Base-by-base conservation (phyloP, 2,888 invertebrate genomes). In the Saturnia japonica region DNA sequence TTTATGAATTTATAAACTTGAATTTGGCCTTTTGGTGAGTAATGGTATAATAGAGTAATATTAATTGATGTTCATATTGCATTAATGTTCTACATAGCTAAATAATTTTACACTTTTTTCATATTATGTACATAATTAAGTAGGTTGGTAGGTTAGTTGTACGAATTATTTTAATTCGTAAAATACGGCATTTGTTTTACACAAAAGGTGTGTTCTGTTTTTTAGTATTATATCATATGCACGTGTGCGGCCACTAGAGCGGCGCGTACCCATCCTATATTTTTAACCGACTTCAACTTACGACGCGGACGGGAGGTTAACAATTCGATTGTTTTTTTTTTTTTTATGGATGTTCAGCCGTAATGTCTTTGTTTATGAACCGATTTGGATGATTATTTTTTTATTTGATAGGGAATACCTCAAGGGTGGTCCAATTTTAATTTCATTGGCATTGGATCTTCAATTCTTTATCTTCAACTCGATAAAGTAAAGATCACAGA, bases 131-230 rank as follows among this genome's bases (percentile, higher is more conserved):
- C 54, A 54, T 54, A 54, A 54, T 54, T 54, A 54, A n/a, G 8
- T 54, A 54, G 54, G 22, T 54, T n/a, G 54, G 22, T 54, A 14
- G 12, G 19, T 60, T 57, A 57, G 12, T 25, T 60, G 57, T 60
- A 19, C 25, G 64, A n/a, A 62, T 16, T 64, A 40, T 64, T 40
- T 64, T 40, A 40, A 64, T 40, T 3, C 14, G 57, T 60, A 28
- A 28, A 54, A 60, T 60, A 40, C 40, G 64, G 64, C 40, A 40
- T 40, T 40, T 40, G 34, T 64, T 19, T 40, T 64, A 64, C 40
- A 40, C 40, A 64, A 64, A 64, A 64, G 64, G 64, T 64, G 64
- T 64, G 64, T n/a, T 64, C n/a, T 64, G 64, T 64, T 34, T 64
- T 64, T 64, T 64, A 40, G 64, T 64, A 3, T 34, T 64, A 40